phyloP scores from a whole-genome alignment of 2,888 invertebrate genomes.

The Platerodrilus igneus region DNA sequence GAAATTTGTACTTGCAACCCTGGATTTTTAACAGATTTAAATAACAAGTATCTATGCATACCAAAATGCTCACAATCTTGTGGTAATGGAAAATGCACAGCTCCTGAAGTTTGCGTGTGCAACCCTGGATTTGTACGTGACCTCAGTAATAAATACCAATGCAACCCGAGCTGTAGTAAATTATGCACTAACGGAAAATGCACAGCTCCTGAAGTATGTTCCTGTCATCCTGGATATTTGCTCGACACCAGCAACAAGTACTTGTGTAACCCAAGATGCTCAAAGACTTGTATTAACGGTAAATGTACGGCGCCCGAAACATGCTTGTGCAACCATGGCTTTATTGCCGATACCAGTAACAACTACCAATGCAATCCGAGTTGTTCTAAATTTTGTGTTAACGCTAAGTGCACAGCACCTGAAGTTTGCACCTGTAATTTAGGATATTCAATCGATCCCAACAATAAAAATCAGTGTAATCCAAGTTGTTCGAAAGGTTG shows the following conservation, averaged over 20 bases:
- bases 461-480: conserved; percentile 28
- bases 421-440: conserved; percentile 24
- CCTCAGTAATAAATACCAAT: conserved; percentile 45
- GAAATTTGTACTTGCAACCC: conserved; percentile 44
- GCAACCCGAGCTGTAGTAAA: conserved; percentile 40
- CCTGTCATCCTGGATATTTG: conserved; percentile 28
- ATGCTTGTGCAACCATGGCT: conserved; percentile 31
- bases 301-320: conserved; percentile 29
- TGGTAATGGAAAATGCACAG: conserved; percentile 65
- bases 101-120: conserved; percentile 70
- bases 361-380: conserved; percentile 27
- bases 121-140: conserved; percentile 64
- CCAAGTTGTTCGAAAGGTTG: conserved; percentile 33
- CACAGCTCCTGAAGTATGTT: conserved; percentile 35
- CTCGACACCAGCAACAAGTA: conserved; percentile 32
- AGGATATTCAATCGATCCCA: not conserved
- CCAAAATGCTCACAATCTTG: conserved; percentile 64
- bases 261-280: conserved; percentile 29
- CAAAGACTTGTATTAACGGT: conserved; percentile 35
- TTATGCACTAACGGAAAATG: conserved; percentile 39
- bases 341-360: conserved; percentile 18
- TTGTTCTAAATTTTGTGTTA: conserved; percentile 24
- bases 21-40: conserved; percentile 45
- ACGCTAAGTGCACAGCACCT: conserved; percentile 28
- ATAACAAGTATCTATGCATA: conserved; percentile 40